Evolutionary conservation across 35 echinoderm and acorn worm genomes (phyloP).

Genomic region (Chiridota heheva): DNA sequence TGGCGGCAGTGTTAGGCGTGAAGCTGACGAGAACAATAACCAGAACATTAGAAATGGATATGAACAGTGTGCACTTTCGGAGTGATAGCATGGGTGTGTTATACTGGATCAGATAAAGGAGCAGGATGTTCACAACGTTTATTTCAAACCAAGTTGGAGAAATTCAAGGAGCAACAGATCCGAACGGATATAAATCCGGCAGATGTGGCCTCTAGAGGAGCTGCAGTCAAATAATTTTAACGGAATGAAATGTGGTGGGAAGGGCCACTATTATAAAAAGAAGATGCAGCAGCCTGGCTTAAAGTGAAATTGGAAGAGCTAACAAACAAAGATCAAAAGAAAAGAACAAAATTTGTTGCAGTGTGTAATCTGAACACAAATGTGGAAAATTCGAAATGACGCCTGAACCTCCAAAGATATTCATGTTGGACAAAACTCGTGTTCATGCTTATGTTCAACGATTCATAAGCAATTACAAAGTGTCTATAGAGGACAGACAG

Average conservation of each 20-base stretch:
- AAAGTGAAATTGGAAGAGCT: not conserved
- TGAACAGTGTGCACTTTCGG: slow-evolving; percentile 4
- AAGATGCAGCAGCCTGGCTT: not conserved
- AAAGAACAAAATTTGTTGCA: not conserved
- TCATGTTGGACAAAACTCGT: not conserved
- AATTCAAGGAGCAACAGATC: slow-evolving; percentile 4
- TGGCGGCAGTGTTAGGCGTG: slow-evolving; percentile 26
- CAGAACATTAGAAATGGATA: not conserved
- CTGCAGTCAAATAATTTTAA: not conserved
- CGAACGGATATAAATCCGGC: slow-evolving; percentile 2
- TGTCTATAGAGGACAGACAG: too few relatives aligned
- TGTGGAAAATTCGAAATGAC: not conserved
- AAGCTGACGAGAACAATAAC: not conserved
- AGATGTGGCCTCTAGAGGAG: not conserved
- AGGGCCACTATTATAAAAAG: not conserved
- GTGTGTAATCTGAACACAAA: not conserved
- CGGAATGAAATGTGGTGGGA: not conserved
- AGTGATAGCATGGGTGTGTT: slow-evolving; percentile 23
- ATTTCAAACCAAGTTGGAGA: slow-evolving; percentile 10
- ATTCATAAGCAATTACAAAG: too few relatives aligned
- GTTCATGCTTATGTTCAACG: too few relatives aligned
- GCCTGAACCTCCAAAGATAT: not conserved
- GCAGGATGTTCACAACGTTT: slow-evolving; percentile 33
- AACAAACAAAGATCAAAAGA: not conserved
- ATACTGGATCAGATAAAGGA: slow-evolving; percentile 17